These are phyloP conservation scores for Laupala kohalensis DNA, from an alignment of 1,140 invertebrate genomes.

Conservation along the genomic window DNA sequence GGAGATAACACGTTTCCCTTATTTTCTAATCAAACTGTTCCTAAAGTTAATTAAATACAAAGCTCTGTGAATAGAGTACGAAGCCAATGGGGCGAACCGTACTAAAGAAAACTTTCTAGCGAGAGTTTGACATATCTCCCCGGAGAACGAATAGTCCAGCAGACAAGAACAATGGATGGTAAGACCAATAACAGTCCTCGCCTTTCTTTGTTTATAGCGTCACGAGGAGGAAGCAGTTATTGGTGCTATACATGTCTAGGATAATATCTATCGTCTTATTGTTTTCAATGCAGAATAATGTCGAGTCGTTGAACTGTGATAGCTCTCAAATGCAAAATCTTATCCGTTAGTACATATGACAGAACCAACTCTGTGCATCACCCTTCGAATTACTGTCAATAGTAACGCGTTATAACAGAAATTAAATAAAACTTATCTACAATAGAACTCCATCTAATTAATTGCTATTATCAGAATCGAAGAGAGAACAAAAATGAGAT, in stretches of 20 bases:
- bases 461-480: too few relatives aligned
- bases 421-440: too few relatives aligned
- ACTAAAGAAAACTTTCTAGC: not conserved
- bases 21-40: not conserved
- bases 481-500: too few relatives aligned
- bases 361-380: too few relatives aligned
- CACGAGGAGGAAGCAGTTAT: not conserved
- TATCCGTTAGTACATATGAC: too few relatives aligned
- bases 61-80: too few relatives aligned
- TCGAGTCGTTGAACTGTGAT: not conserved
- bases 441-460: too few relatives aligned
- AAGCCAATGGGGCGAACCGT: not conserved
- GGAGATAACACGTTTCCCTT: too few relatives aligned
- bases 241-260: not conserved
- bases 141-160: not conserved
- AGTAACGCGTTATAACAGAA: too few relatives aligned
- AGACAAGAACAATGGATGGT: not conserved
- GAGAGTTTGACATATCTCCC: not conserved
- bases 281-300: not conserved
- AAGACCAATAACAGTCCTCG: not conserved
- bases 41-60: not conserved
- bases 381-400: too few relatives aligned
- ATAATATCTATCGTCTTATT: not conserved
- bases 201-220: not conserved
- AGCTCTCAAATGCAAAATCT: too few relatives aligned